Percentiles rank a stretch among this genome's conserved stretches.
These are phyloP conservation scores for Oncorhynchus nerka DNA, from an alignment of 2,113 vertebrate species.

Conservation along the genomic window DNA sequence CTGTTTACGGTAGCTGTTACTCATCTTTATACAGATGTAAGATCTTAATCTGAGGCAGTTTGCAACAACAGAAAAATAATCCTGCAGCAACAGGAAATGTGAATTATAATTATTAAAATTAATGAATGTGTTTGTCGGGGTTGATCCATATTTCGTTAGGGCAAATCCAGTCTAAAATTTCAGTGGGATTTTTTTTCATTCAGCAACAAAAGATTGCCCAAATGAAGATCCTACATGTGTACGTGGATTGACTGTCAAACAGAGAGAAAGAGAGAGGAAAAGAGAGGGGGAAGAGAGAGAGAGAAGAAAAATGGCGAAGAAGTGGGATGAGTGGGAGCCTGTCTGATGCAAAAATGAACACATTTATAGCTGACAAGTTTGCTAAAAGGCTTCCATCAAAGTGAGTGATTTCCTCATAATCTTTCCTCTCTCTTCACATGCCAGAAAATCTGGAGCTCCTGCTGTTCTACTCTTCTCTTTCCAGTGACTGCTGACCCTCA, in stretches of 20 bases:
- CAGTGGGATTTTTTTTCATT: neutral
- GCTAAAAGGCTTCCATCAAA: slow-evolving; percentile 54
- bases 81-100: too few relatives aligned
- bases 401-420: slow-evolving; percentile 51
- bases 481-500: slow-evolving; percentile 25
- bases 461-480: slow-evolving; percentile 3
- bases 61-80: too few relatives aligned
- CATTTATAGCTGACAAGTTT: slow-evolving; percentile 50
- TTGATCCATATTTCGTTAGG: too few relatives aligned
- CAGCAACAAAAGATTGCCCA: too few relatives aligned
- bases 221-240: neutral
- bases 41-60: too few relatives aligned
- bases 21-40: slow-evolving; percentile 23
- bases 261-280: slow-evolving; percentile 34
- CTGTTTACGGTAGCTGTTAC: slow-evolving; percentile 52
- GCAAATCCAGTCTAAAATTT: too few relatives aligned
- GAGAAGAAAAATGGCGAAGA: neutral
- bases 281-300: neutral
- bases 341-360: slow-evolving; percentile 36
- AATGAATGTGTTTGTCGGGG: too few relatives aligned
- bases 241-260: slow-evolving; percentile 36
- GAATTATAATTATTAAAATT: too few relatives aligned
- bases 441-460: slow-evolving; percentile 36
- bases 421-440: slow-evolving; percentile 29
- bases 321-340: slow-evolving; percentile 2